Base-by-base conservation (phyloP, 2,797 vertebrate species). In the Muscicapa comitata region DNA sequence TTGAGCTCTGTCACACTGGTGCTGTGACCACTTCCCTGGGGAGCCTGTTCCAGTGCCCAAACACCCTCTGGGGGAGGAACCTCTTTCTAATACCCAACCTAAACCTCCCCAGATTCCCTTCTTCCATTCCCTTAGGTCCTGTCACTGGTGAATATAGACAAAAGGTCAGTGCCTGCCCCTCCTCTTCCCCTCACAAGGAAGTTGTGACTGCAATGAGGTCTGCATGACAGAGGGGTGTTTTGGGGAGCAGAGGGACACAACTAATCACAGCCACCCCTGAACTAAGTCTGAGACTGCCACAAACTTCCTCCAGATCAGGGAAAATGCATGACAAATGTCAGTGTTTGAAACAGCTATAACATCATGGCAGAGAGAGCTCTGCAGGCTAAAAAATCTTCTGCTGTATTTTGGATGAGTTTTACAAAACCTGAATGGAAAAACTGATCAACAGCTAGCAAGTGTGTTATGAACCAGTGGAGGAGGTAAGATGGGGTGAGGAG, bases 11-110 rank as follows among this genome's bases (percentile, higher is more conserved):
- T 3, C 51, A 43, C 7, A 6, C 9, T 57, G 45, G 17, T 58
- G 53, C 45, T 75, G 37, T 58, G 43, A 58, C 10, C 8, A 31
- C 11, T 21, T 2, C 9, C 18, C 18, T 43, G 43, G 15, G 14
- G 17, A 51, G 4, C 13, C 42, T 15, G 6, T 28, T 43, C 25
- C n/a, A 57, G 13, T 10, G 17, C 25, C 29, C 29, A 17, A 0
- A 0, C 3, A 1, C 9, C 2, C 14, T 50, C 51, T 28, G n/a
- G 45, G 12, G 18, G 28, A 37, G 9, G 7, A 67, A 29, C 0
- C 12, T 53, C 25, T 51, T 45, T 45, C 10, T 17, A 1, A 33
- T 67, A 45, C 16, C 2, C 19, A 9, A 2, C 16, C 45, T 45
- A n/a, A 67, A 24, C 10, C 5, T n/a, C 7, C 19, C 28, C 47